phyloP scores from a whole-genome alignment of 2,797 vertebrate species.

The Sarcoramphus papa region DNA sequence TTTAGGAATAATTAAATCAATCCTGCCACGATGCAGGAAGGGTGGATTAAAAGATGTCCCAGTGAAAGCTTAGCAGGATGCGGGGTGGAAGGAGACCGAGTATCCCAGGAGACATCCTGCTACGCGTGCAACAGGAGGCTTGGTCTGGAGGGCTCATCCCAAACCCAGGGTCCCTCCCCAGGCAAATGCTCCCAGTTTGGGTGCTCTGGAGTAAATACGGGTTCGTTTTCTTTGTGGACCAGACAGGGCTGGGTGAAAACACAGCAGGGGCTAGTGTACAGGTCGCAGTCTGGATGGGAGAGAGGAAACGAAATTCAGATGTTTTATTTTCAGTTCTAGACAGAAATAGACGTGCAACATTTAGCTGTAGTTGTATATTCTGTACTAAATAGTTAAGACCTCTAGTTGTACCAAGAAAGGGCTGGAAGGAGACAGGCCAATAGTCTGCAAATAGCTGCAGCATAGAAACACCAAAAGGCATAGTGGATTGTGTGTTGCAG shows the following conservation, averaged over 20 bases:
- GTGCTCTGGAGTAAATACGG: background rate
- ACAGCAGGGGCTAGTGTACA: background rate
- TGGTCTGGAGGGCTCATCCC: background rate
- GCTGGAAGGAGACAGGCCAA: background rate
- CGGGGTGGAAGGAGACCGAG: background rate
- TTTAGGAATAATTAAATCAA: conserved; percentile 61
- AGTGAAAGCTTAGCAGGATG: conserved; percentile 33
- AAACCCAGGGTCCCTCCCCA: background rate
- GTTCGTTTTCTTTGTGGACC: background rate
- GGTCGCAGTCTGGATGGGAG: background rate
- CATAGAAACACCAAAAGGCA: background rate
- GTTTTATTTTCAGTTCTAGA: background rate
- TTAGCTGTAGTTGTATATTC: background rate
- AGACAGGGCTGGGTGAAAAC: background rate
- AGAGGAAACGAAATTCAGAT: background rate
- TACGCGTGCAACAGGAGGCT: background rate
- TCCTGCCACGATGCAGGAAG: conserved; percentile 20
- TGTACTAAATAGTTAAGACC: background rate
- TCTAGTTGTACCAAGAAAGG: background rate
- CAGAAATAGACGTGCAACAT: background rate
- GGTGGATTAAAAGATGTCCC: conserved; percentile 47
- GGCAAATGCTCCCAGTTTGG: background rate
- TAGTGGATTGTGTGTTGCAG: background rate
- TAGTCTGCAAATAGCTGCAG: background rate
- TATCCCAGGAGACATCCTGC: background rate